Conservation (phyloP, 2,797 vertebrate genomes). For the Acipenser oxyrinchus region DNA sequence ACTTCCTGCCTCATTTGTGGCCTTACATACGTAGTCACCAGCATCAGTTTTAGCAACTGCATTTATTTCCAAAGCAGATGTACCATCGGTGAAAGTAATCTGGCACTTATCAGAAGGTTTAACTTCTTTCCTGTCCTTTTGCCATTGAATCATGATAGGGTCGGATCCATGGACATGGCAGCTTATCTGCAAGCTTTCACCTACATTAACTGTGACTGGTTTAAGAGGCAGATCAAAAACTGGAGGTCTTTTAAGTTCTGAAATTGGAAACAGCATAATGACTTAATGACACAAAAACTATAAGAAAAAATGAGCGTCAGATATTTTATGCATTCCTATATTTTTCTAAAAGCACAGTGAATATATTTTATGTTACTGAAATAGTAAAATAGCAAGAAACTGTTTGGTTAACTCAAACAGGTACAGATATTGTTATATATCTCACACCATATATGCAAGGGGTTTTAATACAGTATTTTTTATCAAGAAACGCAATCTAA, state of each 20-base stretch:
- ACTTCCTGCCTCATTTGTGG: conserved; percentile 78
- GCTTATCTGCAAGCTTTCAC: conserved; percentile 69
- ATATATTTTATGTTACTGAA: too few species aligned
- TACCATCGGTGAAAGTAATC: conserved; percentile 76
- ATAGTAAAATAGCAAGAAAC: too few species aligned
- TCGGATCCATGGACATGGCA: conserved; percentile 81
- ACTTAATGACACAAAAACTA: conserved; percentile 1
- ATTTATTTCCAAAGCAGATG: conserved; percentile 74
- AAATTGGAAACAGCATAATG: conserved; percentile 30
- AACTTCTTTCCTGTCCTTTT: conserved; percentile 86
- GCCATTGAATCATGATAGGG: conserved; percentile 87
- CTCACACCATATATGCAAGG: too few species aligned
- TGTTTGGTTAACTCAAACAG: too few species aligned
- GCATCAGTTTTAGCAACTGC: conserved; percentile 63
- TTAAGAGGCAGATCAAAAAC: conserved; percentile 82
- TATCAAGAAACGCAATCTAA: too few species aligned
- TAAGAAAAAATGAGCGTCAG: neutral
- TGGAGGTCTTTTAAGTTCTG: conserved; percentile 83
- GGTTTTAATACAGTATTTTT: too few species aligned
- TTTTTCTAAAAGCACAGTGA: too few species aligned
- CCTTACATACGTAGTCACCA: conserved; percentile 93
- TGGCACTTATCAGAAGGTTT: conserved; percentile 66
- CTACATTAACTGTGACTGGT: conserved; percentile 64
- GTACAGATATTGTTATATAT: too few species aligned
- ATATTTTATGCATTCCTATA: too few species aligned